These are phyloP conservation scores for Magallana angulata DNA, from an alignment of 1,140 invertebrate species.

Conservation along the genomic window DNA sequence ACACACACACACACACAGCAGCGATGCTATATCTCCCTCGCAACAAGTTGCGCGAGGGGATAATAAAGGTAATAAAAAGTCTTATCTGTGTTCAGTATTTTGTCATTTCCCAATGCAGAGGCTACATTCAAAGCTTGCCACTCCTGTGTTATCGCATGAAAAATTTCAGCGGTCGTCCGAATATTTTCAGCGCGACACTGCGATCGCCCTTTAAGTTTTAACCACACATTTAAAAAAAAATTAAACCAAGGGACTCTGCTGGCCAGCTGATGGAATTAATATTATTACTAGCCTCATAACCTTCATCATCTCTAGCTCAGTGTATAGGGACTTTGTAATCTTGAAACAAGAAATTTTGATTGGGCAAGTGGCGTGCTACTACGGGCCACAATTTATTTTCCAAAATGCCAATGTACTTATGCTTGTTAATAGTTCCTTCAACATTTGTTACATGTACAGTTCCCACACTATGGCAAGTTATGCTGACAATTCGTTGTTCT, in stretches of 20 bases:
- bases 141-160: not conserved
- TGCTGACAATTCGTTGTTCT: not conserved
- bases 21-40: too few species aligned
- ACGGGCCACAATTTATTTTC: not conserved
- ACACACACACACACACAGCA: too few species aligned
- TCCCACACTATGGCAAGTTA: not conserved
- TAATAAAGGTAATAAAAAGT: too few species aligned
- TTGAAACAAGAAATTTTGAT: not conserved
- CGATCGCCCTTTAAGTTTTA: not conserved
- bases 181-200: not conserved
- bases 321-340: not conserved
- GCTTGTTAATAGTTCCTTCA: constrained; percentile 38
- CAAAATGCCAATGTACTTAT: not conserved
- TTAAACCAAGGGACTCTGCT: not conserved
- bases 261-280: not conserved
- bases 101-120: constrained; percentile 7
- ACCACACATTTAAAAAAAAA: not conserved
- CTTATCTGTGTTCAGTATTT: not conserved
- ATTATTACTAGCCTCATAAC: not conserved
- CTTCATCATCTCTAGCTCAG: not conserved
- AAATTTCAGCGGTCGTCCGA: not conserved
- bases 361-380: not conserved
- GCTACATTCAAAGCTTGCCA: not conserved
- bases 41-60: too few species aligned
- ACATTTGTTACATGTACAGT: constrained; percentile 12